Conservation (phyloP, 2,113 vertebrate species). For the Polyodon spathula region DNA sequence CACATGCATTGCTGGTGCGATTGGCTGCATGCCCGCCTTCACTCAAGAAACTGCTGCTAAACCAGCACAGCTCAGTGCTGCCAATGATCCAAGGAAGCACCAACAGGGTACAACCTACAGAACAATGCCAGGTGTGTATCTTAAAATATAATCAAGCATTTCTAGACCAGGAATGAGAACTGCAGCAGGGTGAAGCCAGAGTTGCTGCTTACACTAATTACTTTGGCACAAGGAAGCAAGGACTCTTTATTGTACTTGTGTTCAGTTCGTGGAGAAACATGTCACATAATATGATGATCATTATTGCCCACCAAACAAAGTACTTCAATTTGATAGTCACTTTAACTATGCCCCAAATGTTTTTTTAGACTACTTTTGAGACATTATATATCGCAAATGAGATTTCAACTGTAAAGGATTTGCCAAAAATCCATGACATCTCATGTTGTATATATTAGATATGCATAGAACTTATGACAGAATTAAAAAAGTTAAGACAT, state of each 20-base stretch:
- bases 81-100: constrained; percentile 41
- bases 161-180: constrained; percentile 25
- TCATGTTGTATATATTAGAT: no score
- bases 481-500: no score
- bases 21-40: constrained; percentile 82
- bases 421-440: no score
- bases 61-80: constrained; percentile 42
- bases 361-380: no score
- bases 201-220: constrained; percentile 9
- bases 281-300: no score
- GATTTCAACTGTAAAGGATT: no score
- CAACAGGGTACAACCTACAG: constrained; percentile 60
- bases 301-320: no score
- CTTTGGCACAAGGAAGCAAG: background rate
- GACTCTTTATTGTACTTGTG: constrained; percentile 10
- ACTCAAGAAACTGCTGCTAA: constrained; percentile 50
- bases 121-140: constrained; percentile 72
- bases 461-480: no score
- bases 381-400: no score
- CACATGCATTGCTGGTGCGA: constrained; percentile 79
- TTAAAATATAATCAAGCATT: constrained; percentile 9
- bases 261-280: constrained; percentile 8
- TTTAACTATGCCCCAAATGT: no score
- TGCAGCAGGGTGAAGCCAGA: constrained; percentile 10
- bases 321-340: no score